These are phyloP conservation scores for Piprites chloris DNA, from an alignment of 2,113 vertebrate species.

Conservation along the genomic window DNA sequence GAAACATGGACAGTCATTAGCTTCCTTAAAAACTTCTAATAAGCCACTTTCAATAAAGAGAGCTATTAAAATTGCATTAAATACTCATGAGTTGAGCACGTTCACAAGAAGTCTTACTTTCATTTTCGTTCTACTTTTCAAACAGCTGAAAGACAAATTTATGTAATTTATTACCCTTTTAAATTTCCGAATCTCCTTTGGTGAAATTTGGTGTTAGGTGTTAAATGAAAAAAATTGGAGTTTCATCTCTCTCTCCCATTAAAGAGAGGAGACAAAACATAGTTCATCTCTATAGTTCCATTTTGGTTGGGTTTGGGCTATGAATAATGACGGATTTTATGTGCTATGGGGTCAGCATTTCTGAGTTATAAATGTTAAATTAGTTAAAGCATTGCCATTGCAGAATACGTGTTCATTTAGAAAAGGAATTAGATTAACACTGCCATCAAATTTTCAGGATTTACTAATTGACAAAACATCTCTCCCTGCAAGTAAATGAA, in stretches of 20 bases:
- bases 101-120: neutral
- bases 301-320: neutral
- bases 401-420: neutral
- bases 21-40: neutral
- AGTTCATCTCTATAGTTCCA: neutral
- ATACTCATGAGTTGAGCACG: neutral
- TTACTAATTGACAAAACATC: neutral
- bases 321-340: neutral
- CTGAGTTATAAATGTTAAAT: neutral
- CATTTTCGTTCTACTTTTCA: neutral
- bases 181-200: neutral
- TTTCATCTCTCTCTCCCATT: neutral
- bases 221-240: neutral
- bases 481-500: neutral
- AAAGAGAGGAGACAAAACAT: neutral
- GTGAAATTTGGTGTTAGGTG: neutral
- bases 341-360: neutral
- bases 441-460: neutral
- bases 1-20: neutral
- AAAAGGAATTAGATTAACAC: neutral
- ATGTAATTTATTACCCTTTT: neutral
- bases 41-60: neutral
- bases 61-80: neutral
- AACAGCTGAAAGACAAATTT: neutral
- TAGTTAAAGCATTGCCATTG: neutral